phyloP scores from a whole-genome alignment of 2,113 vertebrate species.

The Xiphias gladius region DNA sequence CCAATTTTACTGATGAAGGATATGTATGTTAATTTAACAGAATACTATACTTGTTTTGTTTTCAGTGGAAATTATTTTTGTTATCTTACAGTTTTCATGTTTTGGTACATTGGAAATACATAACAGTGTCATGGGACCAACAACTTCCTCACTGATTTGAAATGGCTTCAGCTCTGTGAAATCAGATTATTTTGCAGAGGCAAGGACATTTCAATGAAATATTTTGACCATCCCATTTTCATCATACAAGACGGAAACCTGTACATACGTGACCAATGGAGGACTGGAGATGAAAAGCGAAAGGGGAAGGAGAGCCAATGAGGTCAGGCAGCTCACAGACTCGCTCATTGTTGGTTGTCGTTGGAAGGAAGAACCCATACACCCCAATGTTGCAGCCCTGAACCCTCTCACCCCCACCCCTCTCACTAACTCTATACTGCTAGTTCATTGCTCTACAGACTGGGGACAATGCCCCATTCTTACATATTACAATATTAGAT shows the following conservation, averaged over 20 bases:
- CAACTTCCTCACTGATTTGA: background rate
- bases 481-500: slow-evolving; percentile 65
- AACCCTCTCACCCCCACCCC: slow-evolving; percentile 48
- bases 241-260: slow-evolving; percentile 43
- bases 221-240: slow-evolving; percentile 50
- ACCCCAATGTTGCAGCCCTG: slow-evolving; percentile 35
- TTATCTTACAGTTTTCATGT: background rate
- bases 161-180: slow-evolving; percentile 5
- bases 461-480: slow-evolving; percentile 78
- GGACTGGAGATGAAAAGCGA: slow-evolving; percentile 46
- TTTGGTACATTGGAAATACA: background rate
- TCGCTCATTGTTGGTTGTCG: slow-evolving; percentile 69
- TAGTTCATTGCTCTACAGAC: slow-evolving; percentile 64
- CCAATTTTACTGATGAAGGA: slow-evolving; percentile 27
- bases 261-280: slow-evolving; percentile 36
- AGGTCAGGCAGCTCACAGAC: slow-evolving; percentile 75
- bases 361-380: slow-evolving; percentile 59
- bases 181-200: slow-evolving; percentile 18
- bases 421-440: slow-evolving; percentile 58
- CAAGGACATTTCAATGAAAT: slow-evolving; percentile 25
- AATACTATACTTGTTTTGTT: slow-evolving; percentile 5
- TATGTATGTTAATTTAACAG: slow-evolving; percentile 11
- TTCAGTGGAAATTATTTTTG: background rate
- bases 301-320: slow-evolving; percentile 49
- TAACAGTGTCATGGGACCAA: background rate